Conservation (phyloP, 2,113 vertebrate species). For the Chloebia gouldiae region DNA sequence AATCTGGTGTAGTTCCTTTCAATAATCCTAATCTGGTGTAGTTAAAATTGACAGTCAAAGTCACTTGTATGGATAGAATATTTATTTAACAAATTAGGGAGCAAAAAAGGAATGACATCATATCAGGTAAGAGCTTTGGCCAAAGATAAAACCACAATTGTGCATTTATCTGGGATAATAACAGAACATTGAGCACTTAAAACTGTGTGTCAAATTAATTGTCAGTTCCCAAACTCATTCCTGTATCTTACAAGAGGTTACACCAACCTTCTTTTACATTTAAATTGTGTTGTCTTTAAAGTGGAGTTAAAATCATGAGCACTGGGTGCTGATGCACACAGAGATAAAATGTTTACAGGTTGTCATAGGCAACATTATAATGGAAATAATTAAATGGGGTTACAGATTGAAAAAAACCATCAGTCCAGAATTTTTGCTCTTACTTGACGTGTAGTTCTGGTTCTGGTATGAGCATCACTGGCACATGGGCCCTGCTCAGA, state of each 20-base stretch:
- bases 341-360: background rate
- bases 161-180: background rate
- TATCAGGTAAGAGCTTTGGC: background rate
- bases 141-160: background rate
- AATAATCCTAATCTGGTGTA: background rate
- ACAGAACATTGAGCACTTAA: background rate
- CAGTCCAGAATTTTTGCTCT: background rate
- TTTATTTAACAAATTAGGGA: background rate
- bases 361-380: accelerated
- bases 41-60: background rate
- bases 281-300: background rate
- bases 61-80: background rate
- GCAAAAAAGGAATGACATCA: background rate
- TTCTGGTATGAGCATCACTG: background rate
- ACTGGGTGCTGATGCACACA: background rate
- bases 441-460: background rate
- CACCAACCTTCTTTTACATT: background rate
- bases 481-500: background rate
- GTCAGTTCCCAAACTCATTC: background rate
- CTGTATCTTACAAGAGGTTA: background rate
- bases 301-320: background rate
- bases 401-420: background rate
- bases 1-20: background rate
- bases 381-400: background rate
- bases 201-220: background rate